Base-by-base conservation (phyloP, 2,888 invertebrate genomes). In the Idaea aversata region DNA sequence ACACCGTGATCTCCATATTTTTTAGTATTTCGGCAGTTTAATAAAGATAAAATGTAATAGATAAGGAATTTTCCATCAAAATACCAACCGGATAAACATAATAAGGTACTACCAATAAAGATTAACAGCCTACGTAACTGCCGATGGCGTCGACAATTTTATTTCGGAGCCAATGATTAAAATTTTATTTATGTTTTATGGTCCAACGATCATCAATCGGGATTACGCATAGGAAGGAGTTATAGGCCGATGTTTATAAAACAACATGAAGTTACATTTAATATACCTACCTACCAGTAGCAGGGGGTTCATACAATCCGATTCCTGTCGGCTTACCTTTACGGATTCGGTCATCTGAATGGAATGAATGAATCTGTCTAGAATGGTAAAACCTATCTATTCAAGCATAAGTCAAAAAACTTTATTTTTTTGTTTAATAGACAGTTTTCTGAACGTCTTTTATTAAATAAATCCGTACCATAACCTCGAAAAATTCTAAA, bases 221-320 rank as follows among this genome's bases (percentile, higher is more conserved):
- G 77, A 82, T 84, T 78, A 80, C 75, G 72, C 71, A 68, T 66
- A 73, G 75, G 78, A 80, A 79, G 73, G 78, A 78, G 76, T 75
- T 80, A 81, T 79, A 79, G 68, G 76, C 71, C 74, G 72, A 70
- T 78, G 77, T 82, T 82, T 82, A 84, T 84, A 83, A 83, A 82
- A 75, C 79, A 81, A 80, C 76, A 79, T 70, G 72, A 70, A 58
- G 76, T 60, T 65, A 67, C 15, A 34, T 64, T 10, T 35, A 61
- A 60, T 34, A 60, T 60, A 34, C 34, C 34, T 34, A 10, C 25
- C 25, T 25, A 25, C 25, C 25, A 25, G 25, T 25, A 25, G 25
- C 25, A 25, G 3, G 25, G 25, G 25, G 25, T 25, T 25, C 25
- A 25, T 25, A 25, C 3, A 25, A 25, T 3, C 25, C 25, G 25